Evolutionary conservation across 2,113 vertebrate species (phyloP).

Genomic region (Micronycteris hirsuta): DNA sequence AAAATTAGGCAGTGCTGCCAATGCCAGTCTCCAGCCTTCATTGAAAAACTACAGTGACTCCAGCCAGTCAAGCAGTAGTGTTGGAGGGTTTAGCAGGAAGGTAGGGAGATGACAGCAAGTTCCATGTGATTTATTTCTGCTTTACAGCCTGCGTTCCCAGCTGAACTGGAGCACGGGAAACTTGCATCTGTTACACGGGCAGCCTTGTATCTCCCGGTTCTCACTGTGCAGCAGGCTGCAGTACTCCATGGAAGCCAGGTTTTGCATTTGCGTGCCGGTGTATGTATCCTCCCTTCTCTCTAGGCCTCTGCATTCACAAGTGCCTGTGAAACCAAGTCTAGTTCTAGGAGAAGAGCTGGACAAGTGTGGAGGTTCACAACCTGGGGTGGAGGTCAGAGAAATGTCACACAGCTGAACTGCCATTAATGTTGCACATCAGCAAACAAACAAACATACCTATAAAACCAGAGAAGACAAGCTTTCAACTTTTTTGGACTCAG

Average conservation of each 20-base stretch:
- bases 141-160: conserved; percentile 79
- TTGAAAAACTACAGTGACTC: conserved; percentile 81
- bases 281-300: accelerated
- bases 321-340: not conserved
- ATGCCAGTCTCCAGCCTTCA: conserved; percentile 81
- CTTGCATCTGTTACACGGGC: conserved; percentile 88
- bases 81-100: conserved; percentile 79
- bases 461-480: not conserved
- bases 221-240: conserved; percentile 71
- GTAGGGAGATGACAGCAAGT: conserved; percentile 86
- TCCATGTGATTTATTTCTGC: conserved; percentile 88
- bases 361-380: not conserved
- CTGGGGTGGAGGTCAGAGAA: not conserved
- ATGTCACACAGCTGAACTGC: not conserved
- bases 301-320: not conserved
- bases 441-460: not conserved
- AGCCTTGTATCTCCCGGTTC: conserved; percentile 65
- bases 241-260: conserved; percentile 5
- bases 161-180: conserved; percentile 84
- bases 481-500: not conserved
- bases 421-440: not conserved
- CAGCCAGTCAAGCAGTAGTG: conserved; percentile 76
- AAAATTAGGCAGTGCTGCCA: conserved; percentile 83
- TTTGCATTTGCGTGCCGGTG: not conserved
- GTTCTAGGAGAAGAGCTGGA: not conserved